Evolutionary conservation across 2,888 invertebrate species (phyloP).

Genomic region (Diplolepis rosae): DNA sequence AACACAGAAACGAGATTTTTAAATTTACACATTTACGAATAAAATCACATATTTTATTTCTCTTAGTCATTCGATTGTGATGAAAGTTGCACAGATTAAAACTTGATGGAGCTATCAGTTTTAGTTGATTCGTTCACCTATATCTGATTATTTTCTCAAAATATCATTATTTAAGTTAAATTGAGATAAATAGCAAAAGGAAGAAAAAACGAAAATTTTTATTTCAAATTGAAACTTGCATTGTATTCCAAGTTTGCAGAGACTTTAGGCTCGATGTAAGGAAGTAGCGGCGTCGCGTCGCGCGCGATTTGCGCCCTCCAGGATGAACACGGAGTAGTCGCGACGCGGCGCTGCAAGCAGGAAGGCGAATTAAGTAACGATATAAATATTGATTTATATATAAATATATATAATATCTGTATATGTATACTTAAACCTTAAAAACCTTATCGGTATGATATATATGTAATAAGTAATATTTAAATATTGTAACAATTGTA

Average conservation of each 20-base stretch:
- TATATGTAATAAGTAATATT: constrained; percentile 74
- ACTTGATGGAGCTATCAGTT: background rate
- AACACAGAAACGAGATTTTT: background rate
- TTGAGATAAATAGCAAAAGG: too few relatives aligned
- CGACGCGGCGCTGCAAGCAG: constrained; percentile 38
- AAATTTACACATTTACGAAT: background rate
- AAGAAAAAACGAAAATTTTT: background rate
- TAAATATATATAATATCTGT: constrained; percentile 65
- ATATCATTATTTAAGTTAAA: background rate
- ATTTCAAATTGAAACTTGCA: background rate
- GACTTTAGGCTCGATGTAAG: background rate
- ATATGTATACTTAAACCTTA: constrained; percentile 65
- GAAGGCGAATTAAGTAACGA: constrained; percentile 61
- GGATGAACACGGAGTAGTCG: constrained; percentile 33
- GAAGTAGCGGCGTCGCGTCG: constrained; percentile 39
- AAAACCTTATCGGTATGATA: constrained; percentile 64
- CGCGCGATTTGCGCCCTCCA: constrained; percentile 35
- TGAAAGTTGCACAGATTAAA: background rate
- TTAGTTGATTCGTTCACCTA: background rate
- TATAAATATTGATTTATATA: constrained; percentile 71
- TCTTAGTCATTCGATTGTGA: background rate
- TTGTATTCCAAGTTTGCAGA: background rate
- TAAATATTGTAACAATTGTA: constrained; percentile 75
- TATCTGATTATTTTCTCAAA: background rate
- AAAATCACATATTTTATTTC: background rate